These are phyloP conservation scores for Mormyrus lacerda DNA, from an alignment of 2,113 vertebrate genomes.

Conservation along the genomic window DNA sequence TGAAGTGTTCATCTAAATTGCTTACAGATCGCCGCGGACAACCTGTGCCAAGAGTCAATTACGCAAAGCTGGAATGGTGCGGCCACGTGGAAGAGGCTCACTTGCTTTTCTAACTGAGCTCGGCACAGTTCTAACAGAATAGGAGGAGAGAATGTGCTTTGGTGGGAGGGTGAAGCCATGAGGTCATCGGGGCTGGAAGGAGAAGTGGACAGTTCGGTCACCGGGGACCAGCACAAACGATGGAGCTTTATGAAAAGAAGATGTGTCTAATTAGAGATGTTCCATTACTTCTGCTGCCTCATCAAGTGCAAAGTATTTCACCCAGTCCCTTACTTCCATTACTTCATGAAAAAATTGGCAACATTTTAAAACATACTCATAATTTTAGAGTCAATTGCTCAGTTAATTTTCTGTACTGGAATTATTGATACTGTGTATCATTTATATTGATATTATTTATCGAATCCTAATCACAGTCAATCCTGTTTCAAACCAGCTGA, in stretches of 20 bases:
- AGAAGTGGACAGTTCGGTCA: neutral
- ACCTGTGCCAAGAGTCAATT: neutral
- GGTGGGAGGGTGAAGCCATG: neutral
- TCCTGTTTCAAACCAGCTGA: neutral
- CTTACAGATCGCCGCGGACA: neutral
- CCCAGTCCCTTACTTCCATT: neutral
- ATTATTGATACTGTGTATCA: neutral
- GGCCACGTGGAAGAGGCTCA: neutral
- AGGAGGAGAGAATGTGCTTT: neutral
- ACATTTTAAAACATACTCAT: neutral
- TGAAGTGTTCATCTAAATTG: slow-evolving; percentile 16
- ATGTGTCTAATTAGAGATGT: neutral
- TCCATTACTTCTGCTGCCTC: neutral
- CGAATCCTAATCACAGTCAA: neutral
- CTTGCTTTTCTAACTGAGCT: neutral
- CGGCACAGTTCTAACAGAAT: neutral
- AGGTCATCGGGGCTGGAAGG: neutral
- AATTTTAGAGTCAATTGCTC: neutral
- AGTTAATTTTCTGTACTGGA: neutral
- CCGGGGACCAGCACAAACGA: neutral
- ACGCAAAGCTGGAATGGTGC: neutral
- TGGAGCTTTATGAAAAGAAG: neutral
- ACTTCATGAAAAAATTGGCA: neutral
- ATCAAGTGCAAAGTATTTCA: neutral
- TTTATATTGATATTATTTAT: neutral